phyloP scores from a whole-genome alignment of 2,113 vertebrate species.

The Corythaixoides concolor region DNA sequence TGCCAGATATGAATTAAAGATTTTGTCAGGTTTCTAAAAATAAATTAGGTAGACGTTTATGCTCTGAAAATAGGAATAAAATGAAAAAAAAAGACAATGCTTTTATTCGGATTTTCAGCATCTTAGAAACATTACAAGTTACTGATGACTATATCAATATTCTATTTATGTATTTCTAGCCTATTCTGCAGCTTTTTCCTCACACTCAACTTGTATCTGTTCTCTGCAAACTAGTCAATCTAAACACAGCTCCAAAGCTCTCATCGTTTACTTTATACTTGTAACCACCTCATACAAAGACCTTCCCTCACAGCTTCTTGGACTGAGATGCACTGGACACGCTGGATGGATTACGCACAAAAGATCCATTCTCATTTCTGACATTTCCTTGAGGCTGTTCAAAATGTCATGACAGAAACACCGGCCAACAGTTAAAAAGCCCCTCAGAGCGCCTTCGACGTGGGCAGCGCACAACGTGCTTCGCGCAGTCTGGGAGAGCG shows the following conservation, averaged over 20 bases:
- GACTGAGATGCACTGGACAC: background rate
- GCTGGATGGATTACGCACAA: background rate
- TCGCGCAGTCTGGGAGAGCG: background rate
- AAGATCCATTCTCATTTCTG: background rate
- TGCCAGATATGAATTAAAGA: background rate
- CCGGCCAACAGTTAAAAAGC: background rate
- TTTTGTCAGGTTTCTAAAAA: background rate
- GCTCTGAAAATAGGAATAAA: background rate
- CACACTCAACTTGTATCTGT: accelerated
- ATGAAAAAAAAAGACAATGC: background rate
- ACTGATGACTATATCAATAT: background rate
- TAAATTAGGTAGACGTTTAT: background rate
- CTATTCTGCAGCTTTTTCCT: background rate
- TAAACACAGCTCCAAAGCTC: background rate
- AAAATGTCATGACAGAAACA: background rate
- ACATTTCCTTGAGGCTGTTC: background rate
- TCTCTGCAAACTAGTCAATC: background rate
- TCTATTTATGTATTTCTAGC: background rate
- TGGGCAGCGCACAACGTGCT: accelerated
- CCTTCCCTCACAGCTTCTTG: background rate
- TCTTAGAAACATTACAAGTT: background rate
- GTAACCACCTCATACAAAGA: background rate
- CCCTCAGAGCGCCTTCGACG: too few species aligned
- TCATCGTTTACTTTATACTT: background rate
- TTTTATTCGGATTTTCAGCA: background rate